These are phyloP conservation scores for Bungarus multicinctus DNA, from an alignment of 2,113 vertebrate species.

Conservation along the genomic window DNA sequence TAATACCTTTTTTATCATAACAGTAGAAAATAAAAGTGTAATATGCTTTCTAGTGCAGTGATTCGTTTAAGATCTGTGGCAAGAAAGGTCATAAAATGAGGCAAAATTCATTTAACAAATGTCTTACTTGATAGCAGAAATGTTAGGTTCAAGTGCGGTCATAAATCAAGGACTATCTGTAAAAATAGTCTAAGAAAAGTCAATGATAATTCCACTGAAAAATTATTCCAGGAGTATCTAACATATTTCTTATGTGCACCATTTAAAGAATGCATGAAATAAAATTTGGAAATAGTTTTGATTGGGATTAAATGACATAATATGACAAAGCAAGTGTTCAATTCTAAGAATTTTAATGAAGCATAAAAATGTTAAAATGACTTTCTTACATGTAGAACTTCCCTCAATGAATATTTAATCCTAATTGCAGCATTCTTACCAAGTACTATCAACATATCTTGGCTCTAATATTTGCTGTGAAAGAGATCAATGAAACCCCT, in stretches of 20 bases:
- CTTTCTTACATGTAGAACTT: background rate
- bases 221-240: background rate
- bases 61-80: no score
- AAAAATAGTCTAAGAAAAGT: background rate
- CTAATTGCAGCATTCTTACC: background rate
- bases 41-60: background rate
- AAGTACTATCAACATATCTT: constrained; percentile 6
- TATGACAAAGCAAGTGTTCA: background rate
- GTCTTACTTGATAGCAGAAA: no score
- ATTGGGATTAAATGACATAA: background rate
- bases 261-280: no score
- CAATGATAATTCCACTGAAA: background rate
- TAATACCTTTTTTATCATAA: background rate
- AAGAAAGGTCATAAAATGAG: no score
- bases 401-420: background rate
- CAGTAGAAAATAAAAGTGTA: background rate
- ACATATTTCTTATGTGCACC: no score
- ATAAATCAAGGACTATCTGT: background rate
- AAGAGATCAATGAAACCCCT: background rate
- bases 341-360: background rate
- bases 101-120: no score
- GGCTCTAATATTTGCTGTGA: background rate
- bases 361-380: no score
- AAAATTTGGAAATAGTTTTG: background rate
- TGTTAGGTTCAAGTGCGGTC: no score